Percentiles rank a stretch among this genome's conserved stretches.
phyloP scores from a whole-genome alignment of 2,113 vertebrate species.

The Eira barbara region DNA sequence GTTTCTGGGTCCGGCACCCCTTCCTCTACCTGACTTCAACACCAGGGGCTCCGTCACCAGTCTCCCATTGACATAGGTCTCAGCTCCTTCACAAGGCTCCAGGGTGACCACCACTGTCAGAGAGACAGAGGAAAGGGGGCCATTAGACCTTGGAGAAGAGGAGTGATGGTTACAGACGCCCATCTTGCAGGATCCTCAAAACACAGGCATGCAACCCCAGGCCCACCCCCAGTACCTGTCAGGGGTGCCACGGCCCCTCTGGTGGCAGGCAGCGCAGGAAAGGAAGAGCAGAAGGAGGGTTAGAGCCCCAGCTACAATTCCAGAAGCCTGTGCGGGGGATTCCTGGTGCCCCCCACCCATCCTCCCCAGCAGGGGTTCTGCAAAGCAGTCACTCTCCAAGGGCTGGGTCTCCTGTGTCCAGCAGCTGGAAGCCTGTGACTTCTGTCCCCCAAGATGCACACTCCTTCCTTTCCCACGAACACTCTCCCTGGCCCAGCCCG shows the following conservation, averaged over 20 bases:
- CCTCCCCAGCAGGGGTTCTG: neutral
- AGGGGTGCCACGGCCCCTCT: slow-evolving; percentile 69
- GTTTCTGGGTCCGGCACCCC: neutral
- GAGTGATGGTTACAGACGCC: neutral
- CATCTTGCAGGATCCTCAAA: neutral
- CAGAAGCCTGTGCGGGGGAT: neutral
- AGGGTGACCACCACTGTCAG: slow-evolving; percentile 87
- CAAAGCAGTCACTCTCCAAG: neutral
- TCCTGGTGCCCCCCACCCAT: neutral
- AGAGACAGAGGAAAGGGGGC: neutral
- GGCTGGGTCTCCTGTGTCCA: neutral
- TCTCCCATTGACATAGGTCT: slow-evolving; percentile 92
- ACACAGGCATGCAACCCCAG: slow-evolving; percentile 51
- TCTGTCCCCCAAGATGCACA: neutral
- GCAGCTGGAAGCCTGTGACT: neutral
- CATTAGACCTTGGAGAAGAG: neutral
- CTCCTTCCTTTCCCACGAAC: neutral
- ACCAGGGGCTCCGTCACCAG: slow-evolving; percentile 85
- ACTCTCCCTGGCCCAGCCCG: neutral
- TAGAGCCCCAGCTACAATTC: slow-evolving; percentile 52
- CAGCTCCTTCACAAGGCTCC: slow-evolving; percentile 88
- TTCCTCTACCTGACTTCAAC: slow-evolving; percentile 87
- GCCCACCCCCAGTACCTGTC: slow-evolving; percentile 67
- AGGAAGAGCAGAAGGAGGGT: slow-evolving; percentile 61
- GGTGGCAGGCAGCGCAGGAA: slow-evolving; percentile 68